Percentiles rank a stretch among this genome's conserved stretches.
These are phyloP conservation scores for Crioceris asparagi DNA, from an alignment of 2,888 invertebrate species.

Conservation along the genomic window DNA sequence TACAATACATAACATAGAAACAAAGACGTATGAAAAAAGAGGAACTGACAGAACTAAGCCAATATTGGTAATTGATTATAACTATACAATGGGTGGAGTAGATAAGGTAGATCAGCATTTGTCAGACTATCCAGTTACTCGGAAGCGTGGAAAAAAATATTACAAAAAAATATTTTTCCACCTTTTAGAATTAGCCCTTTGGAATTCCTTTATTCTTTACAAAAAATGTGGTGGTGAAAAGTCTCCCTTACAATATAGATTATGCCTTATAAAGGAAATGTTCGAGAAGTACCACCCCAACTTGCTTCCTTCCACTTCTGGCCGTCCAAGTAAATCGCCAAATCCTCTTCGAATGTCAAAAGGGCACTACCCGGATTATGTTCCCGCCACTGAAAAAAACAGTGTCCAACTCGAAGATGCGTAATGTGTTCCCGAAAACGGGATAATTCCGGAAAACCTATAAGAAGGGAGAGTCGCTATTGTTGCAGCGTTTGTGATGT, in stretches of 20 bases:
- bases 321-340: neutral
- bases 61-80: too few relatives aligned
- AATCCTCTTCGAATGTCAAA: slow-evolving; percentile 1
- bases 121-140: too few relatives aligned
- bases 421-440: slow-evolving; percentile 1
- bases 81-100: too few relatives aligned
- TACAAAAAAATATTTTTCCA: neutral
- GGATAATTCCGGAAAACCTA: too few relatives aligned
- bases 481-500: too few relatives aligned
- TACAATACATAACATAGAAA: too few relatives aligned
- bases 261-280: neutral
- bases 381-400: neutral
- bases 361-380: neutral
- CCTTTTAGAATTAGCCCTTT: slow-evolving; percentile 5
- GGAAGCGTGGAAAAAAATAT: too few relatives aligned
- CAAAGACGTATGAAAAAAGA: too few relatives aligned
- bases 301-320: neutral
- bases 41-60: too few relatives aligned
- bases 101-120: too few relatives aligned
- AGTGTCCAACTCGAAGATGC: neutral
- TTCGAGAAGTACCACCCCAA: slow-evolving; percentile 1
- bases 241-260: neutral
- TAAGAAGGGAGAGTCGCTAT: too few relatives aligned
- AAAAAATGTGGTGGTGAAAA: neutral
- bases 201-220: slow-evolving; percentile 18